Percentiles rank a stretch among this genome's conserved stretches.
These are phyloP conservation scores for Palythoa grandiflora DNA, from an alignment of 92 coral and sea anemone species.

Conservation along the genomic window DNA sequence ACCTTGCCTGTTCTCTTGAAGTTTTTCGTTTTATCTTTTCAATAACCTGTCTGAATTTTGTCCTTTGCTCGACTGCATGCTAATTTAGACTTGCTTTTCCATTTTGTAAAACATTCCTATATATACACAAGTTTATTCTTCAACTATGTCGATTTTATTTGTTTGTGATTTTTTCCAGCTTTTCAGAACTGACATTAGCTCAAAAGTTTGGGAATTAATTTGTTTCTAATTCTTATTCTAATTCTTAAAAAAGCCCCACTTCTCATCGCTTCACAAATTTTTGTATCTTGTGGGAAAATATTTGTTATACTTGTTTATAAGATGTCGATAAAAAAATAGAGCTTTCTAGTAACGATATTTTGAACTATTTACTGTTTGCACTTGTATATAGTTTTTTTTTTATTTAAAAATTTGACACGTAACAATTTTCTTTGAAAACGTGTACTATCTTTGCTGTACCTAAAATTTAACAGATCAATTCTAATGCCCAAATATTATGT, in stretches of 20 bases:
- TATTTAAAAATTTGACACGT: background rate
- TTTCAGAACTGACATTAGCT: background rate
- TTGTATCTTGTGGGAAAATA: background rate
- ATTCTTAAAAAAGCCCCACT: background rate
- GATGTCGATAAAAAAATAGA: background rate
- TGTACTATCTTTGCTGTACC: constrained; percentile 4
- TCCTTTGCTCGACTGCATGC: background rate
- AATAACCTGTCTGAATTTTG: background rate
- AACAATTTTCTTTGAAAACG: constrained; percentile 32
- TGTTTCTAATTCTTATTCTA: background rate
- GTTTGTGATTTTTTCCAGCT: background rate
- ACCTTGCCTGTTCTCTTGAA: constrained; percentile 44
- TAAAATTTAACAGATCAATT: background rate
- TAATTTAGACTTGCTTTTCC: background rate
- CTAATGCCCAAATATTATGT: background rate
- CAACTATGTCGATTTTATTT: background rate
- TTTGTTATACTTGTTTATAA: constrained; percentile 18
- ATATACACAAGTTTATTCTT: background rate
- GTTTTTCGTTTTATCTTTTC: constrained; percentile 1
- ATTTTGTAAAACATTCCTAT: background rate
- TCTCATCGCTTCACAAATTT: background rate
- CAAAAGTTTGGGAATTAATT: background rate
- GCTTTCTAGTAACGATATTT: background rate
- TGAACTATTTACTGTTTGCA: background rate
- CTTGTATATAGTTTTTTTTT: constrained; percentile 38